Conservation (phyloP, 1,140 invertebrate species). For the Gonioctena quinquepunctata region DNA sequence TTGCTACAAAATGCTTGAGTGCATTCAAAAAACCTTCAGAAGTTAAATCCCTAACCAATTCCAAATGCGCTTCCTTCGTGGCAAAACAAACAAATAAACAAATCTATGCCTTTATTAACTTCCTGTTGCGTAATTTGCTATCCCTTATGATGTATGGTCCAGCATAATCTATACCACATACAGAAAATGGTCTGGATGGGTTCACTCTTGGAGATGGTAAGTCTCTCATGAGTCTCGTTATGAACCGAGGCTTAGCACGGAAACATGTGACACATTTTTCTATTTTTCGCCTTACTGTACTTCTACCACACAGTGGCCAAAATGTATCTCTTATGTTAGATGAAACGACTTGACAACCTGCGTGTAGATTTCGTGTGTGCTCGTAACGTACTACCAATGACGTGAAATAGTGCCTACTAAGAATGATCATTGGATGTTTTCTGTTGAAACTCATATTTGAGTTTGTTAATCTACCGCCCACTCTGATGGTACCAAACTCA, state of each 20-base stretch:
- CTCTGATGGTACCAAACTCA: slow-evolving; percentile 46
- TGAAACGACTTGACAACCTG: slow-evolving; percentile 1
- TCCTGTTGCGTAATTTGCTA: slow-evolving; percentile 1
- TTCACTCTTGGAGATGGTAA: slow-evolving; percentile 43
- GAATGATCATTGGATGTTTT: slow-evolving; percentile 44
- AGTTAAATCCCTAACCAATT: slow-evolving; percentile 20
- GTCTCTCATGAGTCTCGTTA: slow-evolving; percentile 46
- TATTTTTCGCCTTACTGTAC: slow-evolving; percentile 21
- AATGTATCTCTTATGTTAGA: slow-evolving; percentile 22
- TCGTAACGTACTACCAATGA: slow-evolving; percentile 31
- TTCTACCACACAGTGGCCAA: slow-evolving; percentile 35
- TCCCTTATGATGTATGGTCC: slow-evolving; percentile 36
- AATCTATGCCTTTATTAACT: slow-evolving; percentile 18
- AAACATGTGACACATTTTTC: slow-evolving; percentile 29
- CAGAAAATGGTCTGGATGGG: slow-evolving; percentile 44
- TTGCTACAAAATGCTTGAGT: slow-evolving; percentile 42
- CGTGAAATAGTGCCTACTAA: slow-evolving; percentile 28
- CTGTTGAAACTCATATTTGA: slow-evolving; percentile 33
- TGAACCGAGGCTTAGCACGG: background rate
- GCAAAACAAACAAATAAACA: slow-evolving; percentile 26
- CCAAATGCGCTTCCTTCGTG: slow-evolving; percentile 27
- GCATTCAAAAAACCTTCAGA: slow-evolving; percentile 35
- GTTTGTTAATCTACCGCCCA: slow-evolving; percentile 52
- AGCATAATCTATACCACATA: slow-evolving; percentile 34
- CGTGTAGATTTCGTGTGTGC: slow-evolving; percentile 35